These are phyloP conservation scores for Drosophila neocordata DNA, from an alignment of 1,140 invertebrate genomes.

Conservation along the genomic window DNA sequence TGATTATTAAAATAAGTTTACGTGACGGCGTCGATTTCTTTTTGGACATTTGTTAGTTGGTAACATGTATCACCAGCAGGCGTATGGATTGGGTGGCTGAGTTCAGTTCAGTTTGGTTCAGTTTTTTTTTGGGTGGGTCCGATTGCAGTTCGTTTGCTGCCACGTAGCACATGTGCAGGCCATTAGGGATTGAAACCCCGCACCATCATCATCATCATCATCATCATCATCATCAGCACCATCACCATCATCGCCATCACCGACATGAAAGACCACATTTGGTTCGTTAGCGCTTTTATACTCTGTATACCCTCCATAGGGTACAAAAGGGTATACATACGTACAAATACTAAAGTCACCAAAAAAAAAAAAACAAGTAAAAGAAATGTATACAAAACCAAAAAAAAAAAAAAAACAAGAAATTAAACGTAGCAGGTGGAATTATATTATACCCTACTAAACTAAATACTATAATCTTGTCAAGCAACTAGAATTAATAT, in stretches of 20 bases:
- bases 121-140: constrained; percentile 15
- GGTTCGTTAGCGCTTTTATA: constrained; percentile 76
- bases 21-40: constrained; percentile 79
- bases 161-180: constrained; percentile 76
- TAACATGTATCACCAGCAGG: constrained; percentile 7
- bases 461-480: too few relatives aligned
- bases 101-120: too few relatives aligned
- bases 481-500: too few relatives aligned
- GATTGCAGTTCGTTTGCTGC: constrained; percentile 73
- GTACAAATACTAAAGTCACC: not conserved
- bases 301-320: constrained; percentile 1
- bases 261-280: constrained; percentile 55
- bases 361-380: not conserved
- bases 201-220: not conserved
- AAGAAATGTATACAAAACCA: not conserved
- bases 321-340: not conserved
- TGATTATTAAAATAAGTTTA: constrained; percentile 81
- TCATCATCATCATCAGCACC: not conserved
- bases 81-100: constrained; percentile 8
- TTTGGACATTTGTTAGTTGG: constrained; percentile 50
- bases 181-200: constrained; percentile 56
- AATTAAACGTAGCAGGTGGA: constrained; percentile 54
- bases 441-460: constrained; percentile 30
- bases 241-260: not conserved
- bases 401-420: constrained; percentile 40